Percentiles rank a stretch among this genome's conserved stretches.
Conservation (phyloP, 2,797 vertebrate species). For the Acanthurus lineatus region DNA sequence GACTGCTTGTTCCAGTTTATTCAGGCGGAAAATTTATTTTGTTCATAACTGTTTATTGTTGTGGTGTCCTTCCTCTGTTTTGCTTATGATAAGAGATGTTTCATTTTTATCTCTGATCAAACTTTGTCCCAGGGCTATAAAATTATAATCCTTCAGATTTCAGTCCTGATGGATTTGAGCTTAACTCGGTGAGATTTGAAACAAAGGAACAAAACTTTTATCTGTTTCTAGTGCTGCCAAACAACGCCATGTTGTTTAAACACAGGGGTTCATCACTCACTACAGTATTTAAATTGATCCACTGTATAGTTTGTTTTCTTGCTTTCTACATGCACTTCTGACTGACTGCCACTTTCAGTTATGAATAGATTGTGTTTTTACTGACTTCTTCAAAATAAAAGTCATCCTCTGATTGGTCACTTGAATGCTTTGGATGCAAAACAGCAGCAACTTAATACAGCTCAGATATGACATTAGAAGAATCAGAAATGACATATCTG, state of each 20-base stretch:
- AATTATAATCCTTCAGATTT: too few relatives aligned
- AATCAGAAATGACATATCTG: not conserved
- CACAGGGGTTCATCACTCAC: not conserved
- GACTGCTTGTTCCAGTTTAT: not conserved
- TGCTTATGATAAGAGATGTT: conserved; percentile 2
- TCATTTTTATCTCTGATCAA: not conserved
- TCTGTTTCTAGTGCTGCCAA: not conserved
- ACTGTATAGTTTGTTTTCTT: not conserved
- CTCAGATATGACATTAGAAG: too few relatives aligned
- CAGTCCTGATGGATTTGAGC: not conserved
- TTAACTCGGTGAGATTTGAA: not conserved
- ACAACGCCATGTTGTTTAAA: not conserved
- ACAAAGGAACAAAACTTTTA: not conserved
- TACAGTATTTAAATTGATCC: not conserved
- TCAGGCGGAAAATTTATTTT: not conserved
- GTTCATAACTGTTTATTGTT: not conserved
- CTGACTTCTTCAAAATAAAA: conserved; percentile 2
- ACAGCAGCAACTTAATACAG: too few relatives aligned
- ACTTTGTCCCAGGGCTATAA: too few relatives aligned
- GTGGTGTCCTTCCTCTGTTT: not conserved
- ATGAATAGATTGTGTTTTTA: not conserved
- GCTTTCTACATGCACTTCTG: not conserved
- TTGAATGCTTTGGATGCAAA: too few relatives aligned
- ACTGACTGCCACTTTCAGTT: not conserved
- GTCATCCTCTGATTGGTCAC: too few relatives aligned